phyloP scores from a whole-genome alignment of 2,888 invertebrate genomes.

The Philaethria dido region DNA sequence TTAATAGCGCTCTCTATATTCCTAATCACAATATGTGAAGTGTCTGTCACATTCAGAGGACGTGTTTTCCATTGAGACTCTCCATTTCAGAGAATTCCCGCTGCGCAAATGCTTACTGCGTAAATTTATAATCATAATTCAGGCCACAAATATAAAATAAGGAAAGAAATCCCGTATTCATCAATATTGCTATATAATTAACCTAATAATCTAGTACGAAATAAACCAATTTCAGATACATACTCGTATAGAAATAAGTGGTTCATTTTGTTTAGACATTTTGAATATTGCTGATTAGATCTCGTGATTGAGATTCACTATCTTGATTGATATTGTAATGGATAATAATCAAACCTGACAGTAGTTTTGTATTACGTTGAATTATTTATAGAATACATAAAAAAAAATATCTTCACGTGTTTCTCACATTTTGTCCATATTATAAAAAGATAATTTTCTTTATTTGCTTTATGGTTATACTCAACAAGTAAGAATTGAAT shows the following conservation, averaged over 20 bases:
- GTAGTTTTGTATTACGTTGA: not conserved
- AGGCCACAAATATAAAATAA: too few relatives aligned
- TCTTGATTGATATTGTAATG: conserved; percentile 6
- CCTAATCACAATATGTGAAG: too few relatives aligned
- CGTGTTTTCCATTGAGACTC: not conserved
- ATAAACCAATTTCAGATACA: not conserved
- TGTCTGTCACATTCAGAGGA: not conserved
- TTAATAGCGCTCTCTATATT: too few relatives aligned
- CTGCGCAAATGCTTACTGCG: not conserved
- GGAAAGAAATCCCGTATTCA: not conserved
- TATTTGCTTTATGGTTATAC: too few relatives aligned
- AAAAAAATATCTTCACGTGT: not conserved
- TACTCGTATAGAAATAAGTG: not conserved
- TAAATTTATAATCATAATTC: too few relatives aligned
- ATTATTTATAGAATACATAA: conserved; percentile 1
- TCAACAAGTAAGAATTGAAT: too few relatives aligned
- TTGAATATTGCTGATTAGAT: not conserved
- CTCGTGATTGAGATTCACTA: not conserved
- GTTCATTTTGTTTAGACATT: not conserved
- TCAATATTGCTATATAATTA: not conserved
- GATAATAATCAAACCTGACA: not conserved
- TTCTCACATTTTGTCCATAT: not conserved
- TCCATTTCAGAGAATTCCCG: not conserved
- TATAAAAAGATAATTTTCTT: not conserved
- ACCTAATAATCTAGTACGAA: not conserved